Evolutionary conservation across 2,888 invertebrate genomes (phyloP), one percentile per base, ranked within the genome.

Genomic region (Sabatieria punctata): DNA sequence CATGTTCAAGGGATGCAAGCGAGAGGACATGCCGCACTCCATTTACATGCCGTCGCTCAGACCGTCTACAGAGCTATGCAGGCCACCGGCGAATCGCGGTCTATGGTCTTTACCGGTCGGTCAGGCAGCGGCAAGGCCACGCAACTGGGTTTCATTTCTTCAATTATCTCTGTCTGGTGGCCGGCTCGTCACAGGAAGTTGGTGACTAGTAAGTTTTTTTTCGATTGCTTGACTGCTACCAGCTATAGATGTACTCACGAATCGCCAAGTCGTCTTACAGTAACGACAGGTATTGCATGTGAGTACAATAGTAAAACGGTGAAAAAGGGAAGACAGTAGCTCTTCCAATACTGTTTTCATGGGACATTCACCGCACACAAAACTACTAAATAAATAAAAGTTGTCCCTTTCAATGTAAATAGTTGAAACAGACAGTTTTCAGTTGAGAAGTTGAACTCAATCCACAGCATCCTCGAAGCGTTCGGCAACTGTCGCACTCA

Each of bases 1-100:
- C n/a, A 80, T 88, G 77, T 86, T 89, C 70, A 79, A 82, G 60
- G 88, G 88, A 13, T 89, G 88, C 69, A 83, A 86, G 61, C 77
- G 79, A 46, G 86, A 88, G 67, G 89, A 91, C 65, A 86, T 89
- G 83, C 91, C 91, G 8, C 89, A 93, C 0, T 93, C 95, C 65
- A 78, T 93, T 57, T n/a, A n/a, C n/a, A n/a, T n/a, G n/a, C n/a
- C n/a, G n/a, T n/a, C n/a, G n/a, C n/a, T n/a, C n/a, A n/a, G n/a
- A n/a, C n/a, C n/a, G n/a, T 21, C 41, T 88, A 88, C 68, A 79
- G 86, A 52, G 78, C 80, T 59, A 82, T 91, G 82, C 72, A 89
- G 54, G 79, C 83, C 46, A 79, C 82, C 6, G 75, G 86, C 39
- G 74, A 82, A 52, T 88, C 91, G 68, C 85, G 93, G 67, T 83